Evolutionary conservation across 2,113 vertebrate genomes (phyloP), one percentile per base, ranked within the genome.

Genomic region (Sorex araneus): DNA sequence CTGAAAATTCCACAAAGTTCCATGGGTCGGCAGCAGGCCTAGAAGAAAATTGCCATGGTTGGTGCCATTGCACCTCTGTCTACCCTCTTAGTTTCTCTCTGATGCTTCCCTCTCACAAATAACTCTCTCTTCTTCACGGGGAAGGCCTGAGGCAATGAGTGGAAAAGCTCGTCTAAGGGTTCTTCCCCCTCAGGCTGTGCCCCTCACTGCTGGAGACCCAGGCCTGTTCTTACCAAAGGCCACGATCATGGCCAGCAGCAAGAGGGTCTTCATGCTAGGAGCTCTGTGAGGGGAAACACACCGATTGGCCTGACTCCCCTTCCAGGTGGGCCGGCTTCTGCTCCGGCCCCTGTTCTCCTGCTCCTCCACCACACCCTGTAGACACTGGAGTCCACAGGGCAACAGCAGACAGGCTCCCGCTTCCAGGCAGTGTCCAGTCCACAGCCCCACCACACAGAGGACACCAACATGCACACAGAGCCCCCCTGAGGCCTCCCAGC

Each of bases 251-350:
- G 67, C 18, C 0, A 97, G 32, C 13, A 85, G 0, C 0, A 97
- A 79, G 79, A 97, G 45, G 1, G n/a, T 12, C 30, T 97, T 97
- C 98, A 97, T 98, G 82, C 15, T 89, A 43, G 36, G 54, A 8
- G 36, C 89, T 90, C 57, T 82, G 50, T 18, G 57, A 36, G 12
- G 23, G 83, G 16, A 86, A 10, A 28, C 13, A 3, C 32, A 60
- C 0, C 12, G 3, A 3, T 2, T 54, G 45, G 11, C 32, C 36
- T 47, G 57, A 21, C 19, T 28, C 8, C 47, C 75, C 50, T 64
- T 2, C 47, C 23, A 12, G 40, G 66, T 21, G 9, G 36, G 19
- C 19, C 25, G 27, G 34, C 7, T 8, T 66, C 86, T 64, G 57
- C 11, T 21, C 32, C 1, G 1, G 21, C 2, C 16, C 43, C 30